Base-by-base conservation (phyloP, 2,888 invertebrate species). In the Scaeva pyrastri region DNA sequence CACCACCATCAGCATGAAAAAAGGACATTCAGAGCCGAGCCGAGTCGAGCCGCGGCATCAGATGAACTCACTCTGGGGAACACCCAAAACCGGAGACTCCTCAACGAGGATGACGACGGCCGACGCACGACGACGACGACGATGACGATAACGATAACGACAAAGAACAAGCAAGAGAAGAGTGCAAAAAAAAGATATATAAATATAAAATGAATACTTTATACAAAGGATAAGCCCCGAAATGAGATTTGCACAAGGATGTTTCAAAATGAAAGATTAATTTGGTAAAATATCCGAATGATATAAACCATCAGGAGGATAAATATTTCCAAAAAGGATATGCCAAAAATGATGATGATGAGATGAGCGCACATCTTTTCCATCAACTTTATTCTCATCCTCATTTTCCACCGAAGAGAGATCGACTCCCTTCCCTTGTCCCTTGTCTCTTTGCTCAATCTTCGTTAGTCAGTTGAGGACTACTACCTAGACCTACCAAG, bases 221-320 rank as follows among this genome's bases (percentile, higher is more conserved):
- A 58, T 8, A n/a, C n/a, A n/a, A 60, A 50, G 83, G 79, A 74
- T 74, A 66, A 78, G 16, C 50, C 10, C 19, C 70, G n/a, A 78
- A 84, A 84, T 84, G 62, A 84, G 64, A 71, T 75, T 84, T 64
- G 31, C 71, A 78, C 73, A 66, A 66, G 73, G 78, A 84, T 79
- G 70, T 71, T 84, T 71, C 64, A 64, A 52, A 66, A 75, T 78
- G 62, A 75, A 75, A 81, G 74, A 74, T 70, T 74, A 83, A 78
- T 83, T 56, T 36, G 70, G 16, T 52, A 64, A 73, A 83, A 73
- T 66, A 48, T 48, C 39, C 60, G 62, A 74, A 84, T 78, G 62
- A 74, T 79, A 71, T 70, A 56, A 64, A 19, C 58, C 50, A 50
- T 21, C 19, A 62, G 62, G 50, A 82, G 72, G 76, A 50, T 50